A percentile compares a stretch with the other conserved stretches of the same genome.
Evolutionary conservation across 1,140 invertebrate genomes (phyloP).

Genomic region (Bilobella aurantiaca): DNA sequence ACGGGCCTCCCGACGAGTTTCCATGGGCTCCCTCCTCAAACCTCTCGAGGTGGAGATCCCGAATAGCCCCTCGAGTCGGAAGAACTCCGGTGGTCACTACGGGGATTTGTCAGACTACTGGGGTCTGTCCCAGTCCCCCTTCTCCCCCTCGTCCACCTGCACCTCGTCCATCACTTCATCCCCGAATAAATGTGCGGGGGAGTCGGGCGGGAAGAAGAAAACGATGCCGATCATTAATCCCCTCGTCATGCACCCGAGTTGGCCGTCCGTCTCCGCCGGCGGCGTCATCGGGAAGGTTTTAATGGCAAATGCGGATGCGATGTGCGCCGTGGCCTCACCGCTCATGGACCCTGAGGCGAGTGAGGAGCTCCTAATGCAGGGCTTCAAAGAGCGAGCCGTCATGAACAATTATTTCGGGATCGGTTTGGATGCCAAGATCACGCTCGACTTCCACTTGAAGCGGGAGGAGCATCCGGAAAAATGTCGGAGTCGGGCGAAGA

Average conservation of each 20-base stretch:
- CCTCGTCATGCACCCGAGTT: slow-evolving; percentile 67
- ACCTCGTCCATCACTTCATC: slow-evolving; percentile 26
- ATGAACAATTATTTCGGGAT: slow-evolving; percentile 99
- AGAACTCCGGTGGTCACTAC: no score
- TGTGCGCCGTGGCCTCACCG: slow-evolving; percentile 63
- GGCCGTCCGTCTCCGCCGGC: slow-evolving; percentile 52
- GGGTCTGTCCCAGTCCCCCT: no score
- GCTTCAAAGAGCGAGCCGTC: slow-evolving; percentile 85
- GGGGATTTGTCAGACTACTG: no score
- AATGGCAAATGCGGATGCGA: slow-evolving; percentile 87
- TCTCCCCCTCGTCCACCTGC: slow-evolving; percentile 8
- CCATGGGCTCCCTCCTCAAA: slow-evolving; percentile 37
- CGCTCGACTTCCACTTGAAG: slow-evolving; percentile 94
- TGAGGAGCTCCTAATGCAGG: slow-evolving; percentile 47
- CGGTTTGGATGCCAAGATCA: slow-evolving; percentile 96
- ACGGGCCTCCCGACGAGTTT: slow-evolving; percentile 36
- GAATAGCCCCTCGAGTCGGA: slow-evolving; percentile 34
- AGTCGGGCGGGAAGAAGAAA: slow-evolving; percentile 42
- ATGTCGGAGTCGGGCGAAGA: slow-evolving; percentile 82
- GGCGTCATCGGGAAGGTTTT: slow-evolving; percentile 82
- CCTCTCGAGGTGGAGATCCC: slow-evolving; percentile 35
- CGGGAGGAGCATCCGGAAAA: slow-evolving; percentile 96
- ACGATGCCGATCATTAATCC: slow-evolving; percentile 84
- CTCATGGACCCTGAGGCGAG: slow-evolving; percentile 31
- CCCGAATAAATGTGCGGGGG: slow-evolving; percentile 17